Evolutionary conservation across 2,888 invertebrate genomes (phyloP).

Genomic region (Exocentrus adspersus): DNA sequence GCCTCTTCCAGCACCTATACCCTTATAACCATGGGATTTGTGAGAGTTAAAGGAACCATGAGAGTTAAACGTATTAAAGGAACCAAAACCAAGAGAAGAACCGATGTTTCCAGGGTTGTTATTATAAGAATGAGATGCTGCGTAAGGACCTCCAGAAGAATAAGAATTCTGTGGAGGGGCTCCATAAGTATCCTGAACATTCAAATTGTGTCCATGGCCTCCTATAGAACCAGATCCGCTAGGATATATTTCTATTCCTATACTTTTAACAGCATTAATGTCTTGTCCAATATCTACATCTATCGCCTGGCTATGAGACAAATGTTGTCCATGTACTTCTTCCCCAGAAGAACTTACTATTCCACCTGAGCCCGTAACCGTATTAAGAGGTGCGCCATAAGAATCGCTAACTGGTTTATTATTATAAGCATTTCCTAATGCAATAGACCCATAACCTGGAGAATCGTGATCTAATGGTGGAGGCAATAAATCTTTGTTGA

Average conservation of each 20-base stretch:
- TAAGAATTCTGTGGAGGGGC: slow-evolving; percentile 57
- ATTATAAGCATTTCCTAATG: slow-evolving; percentile 39
- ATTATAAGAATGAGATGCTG: slow-evolving; percentile 59
- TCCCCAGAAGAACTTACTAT: slow-evolving; percentile 57
- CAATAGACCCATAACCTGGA: slow-evolving; percentile 36
- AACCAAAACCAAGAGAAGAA: slow-evolving; percentile 19
- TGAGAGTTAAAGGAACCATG: slow-evolving; percentile 37
- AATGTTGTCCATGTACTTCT: slow-evolving; percentile 49
- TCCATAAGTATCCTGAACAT: slow-evolving; percentile 52
- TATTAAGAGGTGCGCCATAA: slow-evolving; percentile 66
- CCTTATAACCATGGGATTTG: slow-evolving; percentile 40
- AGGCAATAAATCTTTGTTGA: slow-evolving; percentile 54
- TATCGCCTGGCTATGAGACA: slow-evolving; percentile 45
- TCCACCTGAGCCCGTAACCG: slow-evolving; percentile 62
- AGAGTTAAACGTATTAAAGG: slow-evolving; percentile 24
- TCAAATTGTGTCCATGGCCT: slow-evolving; percentile 25
- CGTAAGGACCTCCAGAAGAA: slow-evolving; percentile 59
- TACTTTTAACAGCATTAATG: slow-evolving; percentile 62
- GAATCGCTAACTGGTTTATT: slow-evolving; percentile 62
- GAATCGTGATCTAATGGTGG: slow-evolving; percentile 50
- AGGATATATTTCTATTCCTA: slow-evolving; percentile 61
- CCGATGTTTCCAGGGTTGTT: slow-evolving; percentile 54
- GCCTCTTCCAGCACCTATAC: slow-evolving; percentile 57
- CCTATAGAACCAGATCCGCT: slow-evolving; percentile 37
- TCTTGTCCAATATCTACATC: slow-evolving; percentile 47